phyloP scores from a whole-genome alignment of 2,797 vertebrate genomes.

The Danio kyathit region DNA sequence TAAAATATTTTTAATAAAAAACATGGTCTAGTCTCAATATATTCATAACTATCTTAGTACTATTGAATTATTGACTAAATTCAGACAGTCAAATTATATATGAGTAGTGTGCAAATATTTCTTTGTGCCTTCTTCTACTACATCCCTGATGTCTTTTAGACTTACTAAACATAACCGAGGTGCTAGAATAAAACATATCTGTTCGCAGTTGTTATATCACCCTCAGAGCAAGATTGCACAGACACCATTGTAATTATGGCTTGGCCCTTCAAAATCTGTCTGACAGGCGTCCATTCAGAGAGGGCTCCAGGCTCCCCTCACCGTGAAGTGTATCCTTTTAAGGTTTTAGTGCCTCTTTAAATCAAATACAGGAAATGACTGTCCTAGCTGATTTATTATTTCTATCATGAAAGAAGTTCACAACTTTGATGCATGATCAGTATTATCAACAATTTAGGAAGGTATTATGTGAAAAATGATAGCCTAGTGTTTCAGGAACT shows the following conservation, averaged over 20 bases:
- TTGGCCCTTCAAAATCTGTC: slow-evolving; percentile 54
- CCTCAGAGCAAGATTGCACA: slow-evolving; percentile 61
- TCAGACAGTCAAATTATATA: background rate
- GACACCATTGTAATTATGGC: slow-evolving; percentile 55
- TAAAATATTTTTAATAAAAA: background rate
- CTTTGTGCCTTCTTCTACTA: background rate
- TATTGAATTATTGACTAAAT: background rate
- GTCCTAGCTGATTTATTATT: slow-evolving; percentile 39
- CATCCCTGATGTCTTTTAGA: background rate
- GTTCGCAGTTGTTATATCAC: slow-evolving; percentile 53
- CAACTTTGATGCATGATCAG: slow-evolving; percentile 33
- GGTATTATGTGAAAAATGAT: slow-evolving; percentile 6
- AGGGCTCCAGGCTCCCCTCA: slow-evolving; percentile 44
- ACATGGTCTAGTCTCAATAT: background rate
- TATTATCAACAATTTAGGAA: slow-evolving; percentile 16
- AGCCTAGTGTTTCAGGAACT: background rate
- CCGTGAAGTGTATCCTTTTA: slow-evolving; percentile 48
- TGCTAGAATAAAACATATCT: slow-evolving; percentile 53
- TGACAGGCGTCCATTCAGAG: slow-evolving; percentile 50
- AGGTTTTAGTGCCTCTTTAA: slow-evolving; percentile 52
- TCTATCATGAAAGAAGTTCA: slow-evolving; percentile 20
- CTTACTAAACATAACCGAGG: slow-evolving; percentile 43
- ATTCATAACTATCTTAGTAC: background rate
- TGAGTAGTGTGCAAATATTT: background rate
- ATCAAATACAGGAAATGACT: slow-evolving; percentile 49